These are phyloP conservation scores for Priocnemis perturbator DNA, from an alignment of 2,888 invertebrate genomes.

Conservation along the genomic window DNA sequence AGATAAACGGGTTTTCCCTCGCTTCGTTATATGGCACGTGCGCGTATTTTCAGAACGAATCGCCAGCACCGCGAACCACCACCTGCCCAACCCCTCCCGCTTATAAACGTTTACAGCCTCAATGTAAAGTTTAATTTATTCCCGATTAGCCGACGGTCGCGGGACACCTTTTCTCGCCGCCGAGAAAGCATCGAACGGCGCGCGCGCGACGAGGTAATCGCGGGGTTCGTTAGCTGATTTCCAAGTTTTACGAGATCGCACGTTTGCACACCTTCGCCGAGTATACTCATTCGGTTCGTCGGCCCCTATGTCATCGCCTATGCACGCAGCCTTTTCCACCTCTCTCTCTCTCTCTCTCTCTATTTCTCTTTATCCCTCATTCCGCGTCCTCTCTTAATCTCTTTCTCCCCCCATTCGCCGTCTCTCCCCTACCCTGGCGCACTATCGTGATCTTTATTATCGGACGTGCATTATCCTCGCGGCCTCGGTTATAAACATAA, in stretches of 20 bases:
- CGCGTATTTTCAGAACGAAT: background rate
- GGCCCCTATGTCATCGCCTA: background rate
- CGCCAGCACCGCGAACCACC: background rate
- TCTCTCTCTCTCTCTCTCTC: constrained; percentile 5
- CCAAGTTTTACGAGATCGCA: constrained; percentile 35
- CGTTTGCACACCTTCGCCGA: constrained; percentile 3
- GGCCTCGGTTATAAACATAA: constrained; percentile 50
- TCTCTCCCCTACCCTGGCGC: background rate
- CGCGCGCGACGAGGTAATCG: constrained; percentile 25
- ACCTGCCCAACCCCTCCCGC: background rate
- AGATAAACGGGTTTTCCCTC: background rate
- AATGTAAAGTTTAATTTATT: constrained; percentile 74
- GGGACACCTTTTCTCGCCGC: background rate
- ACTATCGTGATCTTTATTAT: constrained; percentile 58
- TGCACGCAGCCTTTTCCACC: background rate
- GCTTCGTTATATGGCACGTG: no score
- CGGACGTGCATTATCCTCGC: constrained; percentile 40
- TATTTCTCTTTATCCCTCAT: background rate
- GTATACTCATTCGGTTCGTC: background rate
- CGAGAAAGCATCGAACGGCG: constrained; percentile 12
- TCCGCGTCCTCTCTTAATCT: no score
- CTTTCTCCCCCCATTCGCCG: no score
- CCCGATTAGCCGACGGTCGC: constrained; percentile 65
- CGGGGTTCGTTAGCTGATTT: constrained; percentile 18
- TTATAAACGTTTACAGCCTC: constrained; percentile 71